Percentiles rank a stretch among this genome's conserved stretches.
Evolutionary conservation across 2,113 vertebrate species (phyloP).

Genomic region (Syrmaticus mikado): DNA sequence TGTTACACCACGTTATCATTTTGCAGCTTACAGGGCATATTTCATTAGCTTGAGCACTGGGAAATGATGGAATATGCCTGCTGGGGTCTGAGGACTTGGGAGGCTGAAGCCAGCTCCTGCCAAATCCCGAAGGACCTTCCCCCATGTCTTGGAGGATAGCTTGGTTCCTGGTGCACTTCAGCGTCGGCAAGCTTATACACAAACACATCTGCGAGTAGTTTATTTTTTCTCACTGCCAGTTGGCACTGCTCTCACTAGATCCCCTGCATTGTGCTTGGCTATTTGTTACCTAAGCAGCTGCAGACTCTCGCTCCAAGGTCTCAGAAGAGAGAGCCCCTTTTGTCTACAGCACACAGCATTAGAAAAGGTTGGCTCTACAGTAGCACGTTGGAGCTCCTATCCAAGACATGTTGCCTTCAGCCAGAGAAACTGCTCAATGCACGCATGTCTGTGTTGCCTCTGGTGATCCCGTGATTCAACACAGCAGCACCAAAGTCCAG

Average conservation of each 20-base stretch:
- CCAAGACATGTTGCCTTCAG: not conserved
- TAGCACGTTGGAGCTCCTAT: not conserved
- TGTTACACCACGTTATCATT: not conserved
- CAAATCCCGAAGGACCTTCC: not conserved
- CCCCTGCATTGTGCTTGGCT: not conserved
- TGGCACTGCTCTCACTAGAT: not conserved
- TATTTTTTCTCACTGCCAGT: not conserved
- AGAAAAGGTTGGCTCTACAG: not conserved
- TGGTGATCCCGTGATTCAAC: not conserved
- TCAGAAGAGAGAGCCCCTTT: not conserved
- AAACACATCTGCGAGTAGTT: not conserved
- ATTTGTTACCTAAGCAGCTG: not conserved
- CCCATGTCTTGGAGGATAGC: not conserved
- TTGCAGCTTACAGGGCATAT: not conserved
- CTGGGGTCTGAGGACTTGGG: fast-evolving
- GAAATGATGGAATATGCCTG: not conserved
- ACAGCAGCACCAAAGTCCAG: not conserved
- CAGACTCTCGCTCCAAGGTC: not conserved
- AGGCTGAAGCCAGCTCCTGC: not conserved
- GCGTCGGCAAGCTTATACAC: not conserved
- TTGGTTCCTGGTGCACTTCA: not conserved
- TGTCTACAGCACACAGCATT: not conserved
- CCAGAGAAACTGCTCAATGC: not conserved
- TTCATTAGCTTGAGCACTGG: not conserved
- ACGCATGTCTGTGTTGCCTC: fast-evolving